Evolutionary conservation across 2,797 vertebrate genomes (phyloP).

Genomic region (Ambastaia sidthimunki): DNA sequence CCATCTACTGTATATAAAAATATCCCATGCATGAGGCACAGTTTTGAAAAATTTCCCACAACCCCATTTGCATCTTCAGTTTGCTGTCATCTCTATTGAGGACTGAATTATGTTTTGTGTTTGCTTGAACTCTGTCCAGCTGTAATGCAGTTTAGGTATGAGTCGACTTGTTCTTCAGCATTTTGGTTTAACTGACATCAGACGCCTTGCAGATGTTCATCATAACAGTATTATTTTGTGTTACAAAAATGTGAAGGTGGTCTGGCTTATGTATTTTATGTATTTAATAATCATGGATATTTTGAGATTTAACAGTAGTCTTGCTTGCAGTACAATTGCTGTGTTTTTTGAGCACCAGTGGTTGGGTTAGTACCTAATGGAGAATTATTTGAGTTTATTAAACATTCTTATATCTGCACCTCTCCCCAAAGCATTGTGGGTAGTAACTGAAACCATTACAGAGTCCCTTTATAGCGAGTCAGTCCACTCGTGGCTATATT

Average conservation of each 20-base stretch:
- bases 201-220: neutral
- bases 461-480: constrained; percentile 1
- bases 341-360: neutral
- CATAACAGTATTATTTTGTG: neutral
- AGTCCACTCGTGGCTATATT: neutral
- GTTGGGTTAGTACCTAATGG: neutral
- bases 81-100: too few relatives aligned
- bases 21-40: too few relatives aligned
- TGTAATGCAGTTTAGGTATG: too few relatives aligned
- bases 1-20: too few relatives aligned
- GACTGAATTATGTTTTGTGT: neutral
- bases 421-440: constrained; percentile 47
- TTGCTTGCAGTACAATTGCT: neutral
- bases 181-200: constrained; percentile 24
- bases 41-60: too few relatives aligned
- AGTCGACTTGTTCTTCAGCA: neutral
- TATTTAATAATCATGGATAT: neutral
- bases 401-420: constrained; percentile 27
- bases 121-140: neutral
- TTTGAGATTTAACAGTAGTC: neutral
- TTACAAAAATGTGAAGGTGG: too few relatives aligned
- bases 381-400: constrained; percentile 40
- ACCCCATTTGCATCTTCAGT: too few relatives aligned
- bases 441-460: constrained; percentile 53
- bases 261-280: neutral